Evolutionary conservation across 2,113 vertebrate species (phyloP).

Genomic region (Athene cunicularia): DNA sequence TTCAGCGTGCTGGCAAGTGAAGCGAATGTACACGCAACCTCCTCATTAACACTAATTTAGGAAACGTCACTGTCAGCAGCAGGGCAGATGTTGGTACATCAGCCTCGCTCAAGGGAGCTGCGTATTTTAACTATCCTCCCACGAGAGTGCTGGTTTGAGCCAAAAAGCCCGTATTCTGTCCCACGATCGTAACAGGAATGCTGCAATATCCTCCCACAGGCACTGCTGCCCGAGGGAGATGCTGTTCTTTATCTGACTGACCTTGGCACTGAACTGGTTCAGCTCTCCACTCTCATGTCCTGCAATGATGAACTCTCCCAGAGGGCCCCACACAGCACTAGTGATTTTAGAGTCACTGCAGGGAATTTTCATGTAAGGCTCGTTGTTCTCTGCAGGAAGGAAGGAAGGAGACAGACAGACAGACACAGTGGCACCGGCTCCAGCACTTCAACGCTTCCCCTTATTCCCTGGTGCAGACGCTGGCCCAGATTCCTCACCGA

Average conservation of each 20-base stretch:
- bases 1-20: neutral
- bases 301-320: slow-evolving; percentile 92
- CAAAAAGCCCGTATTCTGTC: neutral
- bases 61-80: neutral
- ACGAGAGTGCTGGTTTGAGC: neutral
- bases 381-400: slow-evolving; percentile 84
- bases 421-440: neutral
- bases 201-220: neutral
- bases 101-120: neutral
- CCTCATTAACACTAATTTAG: neutral
- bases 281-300: slow-evolving; percentile 95
- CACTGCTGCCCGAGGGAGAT: neutral
- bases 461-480: neutral
- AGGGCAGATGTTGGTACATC: accelerated
- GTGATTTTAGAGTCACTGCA: slow-evolving; percentile 95
- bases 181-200: accelerated
- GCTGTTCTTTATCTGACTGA: slow-evolving; percentile 31
- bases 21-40: accelerated
- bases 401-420: neutral
- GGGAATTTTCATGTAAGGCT: slow-evolving; percentile 91
- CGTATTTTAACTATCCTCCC: accelerated
- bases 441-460: neutral
- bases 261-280: slow-evolving; percentile 96
- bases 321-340: slow-evolving; percentile 94
- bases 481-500: slow-evolving; percentile 71